Percentiles rank a stretch among this genome's conserved stretches.
These are phyloP conservation scores for Excalfactoria chinensis DNA, from an alignment of 2,113 vertebrate genomes.

Conservation along the genomic window DNA sequence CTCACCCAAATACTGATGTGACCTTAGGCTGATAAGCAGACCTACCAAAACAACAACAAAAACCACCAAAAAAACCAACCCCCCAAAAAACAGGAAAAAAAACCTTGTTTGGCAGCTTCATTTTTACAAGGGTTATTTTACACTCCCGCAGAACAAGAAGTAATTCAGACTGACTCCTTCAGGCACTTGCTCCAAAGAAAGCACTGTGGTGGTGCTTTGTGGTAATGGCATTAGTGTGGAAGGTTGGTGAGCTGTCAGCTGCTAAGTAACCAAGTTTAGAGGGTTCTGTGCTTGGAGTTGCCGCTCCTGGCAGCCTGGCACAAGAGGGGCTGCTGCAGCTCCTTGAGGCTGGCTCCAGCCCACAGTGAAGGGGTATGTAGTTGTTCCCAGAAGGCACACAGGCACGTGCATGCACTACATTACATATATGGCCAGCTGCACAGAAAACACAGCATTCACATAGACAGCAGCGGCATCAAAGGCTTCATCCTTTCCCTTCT, in stretches of 20 bases:
- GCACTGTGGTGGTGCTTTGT: constrained; percentile 10
- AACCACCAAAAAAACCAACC: too few species aligned
- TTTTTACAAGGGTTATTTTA: constrained; percentile 55
- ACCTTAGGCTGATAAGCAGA: constrained; percentile 18
- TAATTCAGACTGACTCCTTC: constrained; percentile 30
- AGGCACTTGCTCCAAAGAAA: constrained; percentile 39
- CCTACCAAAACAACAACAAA: neutral
- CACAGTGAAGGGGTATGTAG: neutral
- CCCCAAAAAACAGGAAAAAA: neutral
- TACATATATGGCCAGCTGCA: neutral
- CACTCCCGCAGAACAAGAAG: constrained; percentile 24
- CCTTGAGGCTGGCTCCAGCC: neutral
- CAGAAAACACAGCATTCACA: rapidly evolving
- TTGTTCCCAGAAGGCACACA: neutral
- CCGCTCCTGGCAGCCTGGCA: neutral
- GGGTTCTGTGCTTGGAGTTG: neutral
- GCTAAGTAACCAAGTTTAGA: neutral
- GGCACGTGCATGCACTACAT: rapidly evolving
- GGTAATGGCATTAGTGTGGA: constrained; percentile 6
- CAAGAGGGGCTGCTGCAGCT: neutral
- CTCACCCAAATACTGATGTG: neutral
- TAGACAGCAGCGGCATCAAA: neutral
- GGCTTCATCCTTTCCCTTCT: neutral
- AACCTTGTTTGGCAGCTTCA: neutral
- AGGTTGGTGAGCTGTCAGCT: neutral